These are phyloP conservation scores for Corythucha ciliata DNA, from an alignment of 2,888 invertebrate species.

Conservation along the genomic window DNA sequence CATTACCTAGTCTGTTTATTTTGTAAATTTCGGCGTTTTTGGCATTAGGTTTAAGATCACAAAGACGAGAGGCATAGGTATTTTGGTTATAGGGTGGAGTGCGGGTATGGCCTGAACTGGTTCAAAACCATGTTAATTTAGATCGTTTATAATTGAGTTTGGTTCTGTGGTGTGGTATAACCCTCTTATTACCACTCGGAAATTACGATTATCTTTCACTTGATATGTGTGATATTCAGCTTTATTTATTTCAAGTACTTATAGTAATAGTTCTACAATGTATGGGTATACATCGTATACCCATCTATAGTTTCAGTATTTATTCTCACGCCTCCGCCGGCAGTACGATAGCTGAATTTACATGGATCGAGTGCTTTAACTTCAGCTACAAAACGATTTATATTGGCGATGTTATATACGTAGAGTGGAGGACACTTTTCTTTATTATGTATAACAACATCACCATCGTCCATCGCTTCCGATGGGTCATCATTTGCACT, in stretches of 20 bases:
- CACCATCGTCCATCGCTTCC: slow-evolving; percentile 1
- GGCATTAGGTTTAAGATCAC: slow-evolving; percentile 16
- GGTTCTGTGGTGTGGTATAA: slow-evolving; percentile 13
- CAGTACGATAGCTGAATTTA: slow-evolving; percentile 30
- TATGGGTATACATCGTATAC: too few species aligned
- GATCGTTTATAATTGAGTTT: not conserved
- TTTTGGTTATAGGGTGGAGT: slow-evolving; percentile 14
- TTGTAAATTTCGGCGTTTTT: slow-evolving; percentile 19
- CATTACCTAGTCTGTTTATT: slow-evolving; percentile 4
- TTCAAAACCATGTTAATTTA: slow-evolving; percentile 8
- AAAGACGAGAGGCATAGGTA: slow-evolving; percentile 14
- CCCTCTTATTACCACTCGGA: slow-evolving; percentile 13
- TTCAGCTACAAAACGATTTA: slow-evolving; percentile 4
- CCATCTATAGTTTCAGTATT: slow-evolving; percentile 16
- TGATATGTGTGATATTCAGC: slow-evolving; percentile 16
- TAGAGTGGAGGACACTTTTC: slow-evolving; percentile 13
- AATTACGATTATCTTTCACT: slow-evolving; percentile 4
- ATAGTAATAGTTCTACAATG: not conserved
- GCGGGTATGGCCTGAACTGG: not conserved
- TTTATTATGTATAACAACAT: too few species aligned
- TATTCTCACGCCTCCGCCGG: slow-evolving; percentile 6
- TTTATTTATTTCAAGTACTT: slow-evolving; percentile 8
- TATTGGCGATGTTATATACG: slow-evolving; percentile 12
- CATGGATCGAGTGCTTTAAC: slow-evolving; percentile 29
- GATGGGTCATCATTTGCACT: not conserved